Evolutionary conservation across 2,797 vertebrate species (phyloP).

Genomic region (Alca torda): DNA sequence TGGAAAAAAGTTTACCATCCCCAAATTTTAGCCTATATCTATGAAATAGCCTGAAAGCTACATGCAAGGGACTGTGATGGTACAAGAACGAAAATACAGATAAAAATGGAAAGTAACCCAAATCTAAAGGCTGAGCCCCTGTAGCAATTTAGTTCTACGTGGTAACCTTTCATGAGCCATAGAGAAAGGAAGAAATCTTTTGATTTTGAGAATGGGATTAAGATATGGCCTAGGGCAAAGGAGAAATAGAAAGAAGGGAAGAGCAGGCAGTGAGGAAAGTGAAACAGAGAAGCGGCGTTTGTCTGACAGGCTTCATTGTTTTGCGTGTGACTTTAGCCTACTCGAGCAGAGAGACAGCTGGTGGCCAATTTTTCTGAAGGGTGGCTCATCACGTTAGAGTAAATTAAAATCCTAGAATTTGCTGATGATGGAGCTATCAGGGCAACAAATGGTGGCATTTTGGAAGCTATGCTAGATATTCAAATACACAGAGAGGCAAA

Average conservation of each 20-base stretch:
- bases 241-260: conserved; percentile 8
- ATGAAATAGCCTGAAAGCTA: neutral
- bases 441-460: neutral
- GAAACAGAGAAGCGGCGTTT: neutral
- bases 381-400: rapidly evolving
- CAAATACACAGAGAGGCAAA: neutral
- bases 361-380: neutral
- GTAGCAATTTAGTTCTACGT: neutral
- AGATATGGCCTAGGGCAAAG: neutral
- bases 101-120: neutral
- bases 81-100: neutral
- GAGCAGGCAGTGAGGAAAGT: neutral
- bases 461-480: neutral
- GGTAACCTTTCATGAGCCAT: neutral
- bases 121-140: neutral
- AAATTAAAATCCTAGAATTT: neutral
- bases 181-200: neutral
- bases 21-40: neutral
- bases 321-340: neutral
- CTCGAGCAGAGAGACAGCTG: neutral
- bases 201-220: neutral
- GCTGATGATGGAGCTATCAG: neutral
- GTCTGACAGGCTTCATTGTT: neutral
- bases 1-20: neutral
- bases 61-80: neutral